Base-by-base conservation (phyloP, 2,888 invertebrate genomes). In the Meganola albula region DNA sequence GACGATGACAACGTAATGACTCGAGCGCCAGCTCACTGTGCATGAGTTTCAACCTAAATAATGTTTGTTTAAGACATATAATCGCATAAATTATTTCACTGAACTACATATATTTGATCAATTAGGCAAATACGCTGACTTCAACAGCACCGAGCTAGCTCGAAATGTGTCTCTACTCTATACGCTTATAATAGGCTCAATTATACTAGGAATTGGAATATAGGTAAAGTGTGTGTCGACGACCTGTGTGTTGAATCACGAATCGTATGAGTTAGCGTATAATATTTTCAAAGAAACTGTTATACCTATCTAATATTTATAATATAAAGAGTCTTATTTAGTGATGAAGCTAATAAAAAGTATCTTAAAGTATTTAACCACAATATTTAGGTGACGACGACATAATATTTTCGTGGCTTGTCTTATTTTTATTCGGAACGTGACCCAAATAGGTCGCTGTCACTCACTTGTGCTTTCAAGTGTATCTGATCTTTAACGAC, bases 61-160 rank as follows among this genome's bases (percentile, higher is more conserved):
- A 21, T 18, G 36, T 34, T 10, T 0, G 0, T 0, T 46, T 69
- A 79, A 52, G 67, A 54, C 44, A 39, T 43, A 62, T 47, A 62
- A 53, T 74, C 22, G 44, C 31, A 33, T 36, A 48, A 27, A 21
- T 14, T 24, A n/a, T 18, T 4, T 10, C 30, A 44, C 53, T 78
- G 77, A 78, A 80, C 82, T 79, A 79, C 74, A 78, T 78, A 73
- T 82, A 84, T 84, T 84, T 84, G 77, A 83, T 83, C 84, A 84
- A 84, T 85, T 85, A 84, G 79, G 77, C 78, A 83, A 85, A 84
- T 84, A 83, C 79, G 80, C 82, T 84, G 80, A 82, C 75, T 83
- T 68, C 64, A 72, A 75, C 72, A 63, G 69, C 62, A 76, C 63
- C 59, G 65, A 76, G 76, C 74, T 79, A 73, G 68, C 69, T 73